Percentiles rank a stretch among this genome's conserved stretches.
Conservation (phyloP, 2,888 invertebrate genomes). For the Cyclophora punctaria region DNA sequence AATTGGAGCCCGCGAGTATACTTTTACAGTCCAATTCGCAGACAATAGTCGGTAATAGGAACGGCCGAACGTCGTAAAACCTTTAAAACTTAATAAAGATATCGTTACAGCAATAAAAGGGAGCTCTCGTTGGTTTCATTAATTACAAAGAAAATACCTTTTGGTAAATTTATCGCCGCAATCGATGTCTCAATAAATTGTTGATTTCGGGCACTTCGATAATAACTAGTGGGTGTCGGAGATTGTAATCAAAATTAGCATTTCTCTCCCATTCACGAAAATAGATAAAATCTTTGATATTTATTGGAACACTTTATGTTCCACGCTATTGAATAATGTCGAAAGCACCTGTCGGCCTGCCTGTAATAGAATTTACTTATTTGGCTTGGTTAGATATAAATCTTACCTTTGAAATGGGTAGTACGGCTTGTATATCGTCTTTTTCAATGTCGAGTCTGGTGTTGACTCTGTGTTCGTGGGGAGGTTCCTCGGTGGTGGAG, state of each 20-base stretch:
- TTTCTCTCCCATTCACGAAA: constrained; percentile 16
- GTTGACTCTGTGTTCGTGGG: constrained; percentile 79
- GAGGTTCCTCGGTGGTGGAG: constrained; percentile 57
- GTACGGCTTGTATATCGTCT: constrained; percentile 93
- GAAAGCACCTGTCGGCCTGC: background rate
- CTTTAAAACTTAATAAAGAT: constrained; percentile 54
- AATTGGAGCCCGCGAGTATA: constrained; percentile 5
- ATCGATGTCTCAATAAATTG: constrained; percentile 57
- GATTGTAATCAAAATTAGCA: constrained; percentile 34
- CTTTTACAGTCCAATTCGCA: constrained; percentile 28
- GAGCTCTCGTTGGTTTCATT: constrained; percentile 41
- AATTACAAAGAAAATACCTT: constrained; percentile 52
- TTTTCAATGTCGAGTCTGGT: constrained; percentile 92
- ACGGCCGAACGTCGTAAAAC: constrained; percentile 29
- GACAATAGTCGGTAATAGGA: constrained; percentile 22
- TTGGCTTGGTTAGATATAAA: too few relatives aligned
- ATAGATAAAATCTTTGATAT: constrained; percentile 1
- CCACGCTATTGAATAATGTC: background rate
- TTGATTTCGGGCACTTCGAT: constrained; percentile 41
- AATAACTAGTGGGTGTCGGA: constrained; percentile 34
- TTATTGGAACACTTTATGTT: background rate
- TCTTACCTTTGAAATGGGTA: constrained; percentile 93
- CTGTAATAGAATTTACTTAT: too few relatives aligned
- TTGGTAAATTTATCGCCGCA: constrained; percentile 49
- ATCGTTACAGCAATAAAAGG: constrained; percentile 55